These are phyloP conservation scores for Acanthopleura granulata DNA, from an alignment of 2,888 invertebrate species.

Conservation along the genomic window DNA sequence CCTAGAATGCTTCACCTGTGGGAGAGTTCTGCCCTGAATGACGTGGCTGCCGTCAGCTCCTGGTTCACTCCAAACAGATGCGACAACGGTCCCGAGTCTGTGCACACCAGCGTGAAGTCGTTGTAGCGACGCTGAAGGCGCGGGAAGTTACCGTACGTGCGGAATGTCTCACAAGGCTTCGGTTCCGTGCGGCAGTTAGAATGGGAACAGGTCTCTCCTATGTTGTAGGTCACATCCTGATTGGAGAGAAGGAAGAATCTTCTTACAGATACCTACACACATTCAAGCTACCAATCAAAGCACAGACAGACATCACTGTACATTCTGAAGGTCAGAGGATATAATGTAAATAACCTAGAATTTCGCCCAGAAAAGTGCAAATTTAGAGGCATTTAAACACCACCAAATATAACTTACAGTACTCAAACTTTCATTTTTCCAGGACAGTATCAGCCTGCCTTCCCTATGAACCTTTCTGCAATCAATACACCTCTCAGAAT, in stretches of 20 bases:
- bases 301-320: too few species aligned
- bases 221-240: conserved; percentile 50
- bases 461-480: too few species aligned
- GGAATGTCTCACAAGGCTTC: conserved; percentile 46
- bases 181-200: conserved; percentile 34
- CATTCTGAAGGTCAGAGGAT: too few species aligned
- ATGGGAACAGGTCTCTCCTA: conserved; percentile 25
- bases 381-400: too few species aligned
- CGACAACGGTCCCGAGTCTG: conserved; percentile 60
- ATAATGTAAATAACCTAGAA: too few species aligned
- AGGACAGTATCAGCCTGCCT: too few species aligned
- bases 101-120: conserved; percentile 50
- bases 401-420: too few species aligned
- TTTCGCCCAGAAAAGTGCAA: too few species aligned
- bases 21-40: conserved; percentile 58
- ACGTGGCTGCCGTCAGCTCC: conserved; percentile 51
- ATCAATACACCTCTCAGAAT: too few species aligned
- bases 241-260: neutral
- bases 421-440: too few species aligned
- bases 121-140: conserved; percentile 34
- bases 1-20: conserved; percentile 40
- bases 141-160: conserved; percentile 36
- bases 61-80: conserved; percentile 55
- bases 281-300: too few species aligned
- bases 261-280: too few species aligned